phyloP scores from a whole-genome alignment of 2,888 invertebrate genomes.

The Schizaphis graminum region DNA sequence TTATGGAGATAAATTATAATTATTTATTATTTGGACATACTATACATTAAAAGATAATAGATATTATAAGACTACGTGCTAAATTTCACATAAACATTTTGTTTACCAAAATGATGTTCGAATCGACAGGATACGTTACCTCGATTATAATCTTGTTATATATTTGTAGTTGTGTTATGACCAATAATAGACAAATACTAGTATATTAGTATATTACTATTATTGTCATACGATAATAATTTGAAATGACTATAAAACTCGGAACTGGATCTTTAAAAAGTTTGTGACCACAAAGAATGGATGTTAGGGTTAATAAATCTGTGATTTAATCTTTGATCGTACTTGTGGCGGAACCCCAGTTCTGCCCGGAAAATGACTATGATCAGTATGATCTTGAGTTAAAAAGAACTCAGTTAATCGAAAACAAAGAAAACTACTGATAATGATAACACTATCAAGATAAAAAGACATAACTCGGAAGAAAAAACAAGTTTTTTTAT shows the following conservation, averaged over 20 bases:
- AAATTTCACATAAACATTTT: conserved; percentile 4
- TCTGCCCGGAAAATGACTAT: background rate
- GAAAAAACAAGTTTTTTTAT: conserved; percentile 33
- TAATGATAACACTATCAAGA: conserved; percentile 60
- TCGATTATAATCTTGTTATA: background rate
- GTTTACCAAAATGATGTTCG: conserved; percentile 44
- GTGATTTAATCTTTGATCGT: too few relatives aligned
- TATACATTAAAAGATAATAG: too few relatives aligned
- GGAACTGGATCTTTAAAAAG: too few relatives aligned
- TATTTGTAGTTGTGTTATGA: background rate
- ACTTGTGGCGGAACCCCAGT: background rate
- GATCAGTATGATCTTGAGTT: background rate
- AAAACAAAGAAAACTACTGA: conserved; percentile 58
- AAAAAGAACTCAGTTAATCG: background rate
- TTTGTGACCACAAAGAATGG: background rate
- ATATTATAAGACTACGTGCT: conserved; percentile 3
- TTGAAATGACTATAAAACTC: too few relatives aligned
- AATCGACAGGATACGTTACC: background rate
- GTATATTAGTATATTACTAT: too few relatives aligned
- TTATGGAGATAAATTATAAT: background rate
- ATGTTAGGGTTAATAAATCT: too few relatives aligned
- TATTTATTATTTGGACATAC: background rate
- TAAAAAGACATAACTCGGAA: background rate
- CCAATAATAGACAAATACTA: background rate
- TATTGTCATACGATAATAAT: too few relatives aligned